These are phyloP conservation scores for Cyclura pinguis DNA, from an alignment of 2,797 vertebrate species.

Conservation along the genomic window DNA sequence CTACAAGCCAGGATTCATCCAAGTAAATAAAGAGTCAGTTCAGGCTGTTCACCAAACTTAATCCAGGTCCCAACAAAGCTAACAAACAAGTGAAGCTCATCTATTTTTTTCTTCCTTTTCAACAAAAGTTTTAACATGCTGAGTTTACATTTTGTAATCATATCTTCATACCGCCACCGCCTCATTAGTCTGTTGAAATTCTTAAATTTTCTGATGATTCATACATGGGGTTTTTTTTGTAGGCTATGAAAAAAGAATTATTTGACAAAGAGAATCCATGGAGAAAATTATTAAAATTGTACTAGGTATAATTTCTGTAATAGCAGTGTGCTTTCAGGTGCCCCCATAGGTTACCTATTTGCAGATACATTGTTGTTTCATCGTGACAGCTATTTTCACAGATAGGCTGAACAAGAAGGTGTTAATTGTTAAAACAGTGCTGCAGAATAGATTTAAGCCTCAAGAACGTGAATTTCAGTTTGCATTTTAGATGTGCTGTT, in stretches of 20 bases:
- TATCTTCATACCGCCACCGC: background rate
- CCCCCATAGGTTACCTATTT: constrained; percentile 11
- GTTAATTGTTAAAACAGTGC: constrained; percentile 28
- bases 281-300: constrained; percentile 8
- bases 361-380: constrained; percentile 20
- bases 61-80: background rate
- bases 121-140: background rate
- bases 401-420: constrained; percentile 12
- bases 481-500: constrained; percentile 21
- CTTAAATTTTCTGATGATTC: constrained; percentile 6
- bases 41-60: background rate
- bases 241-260: background rate
- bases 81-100: background rate
- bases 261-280: background rate
- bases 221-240: background rate
- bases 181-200: background rate
- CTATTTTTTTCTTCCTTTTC: constrained; percentile 8
- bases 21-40: background rate
- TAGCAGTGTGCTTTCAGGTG: background rate
- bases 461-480: constrained; percentile 30
- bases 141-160: constrained; percentile 1
- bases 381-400: constrained; percentile 13
- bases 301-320: background rate
- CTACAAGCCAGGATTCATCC: no score
- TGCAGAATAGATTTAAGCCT: constrained; percentile 16